A percentile compares a stretch with the other conserved stretches of the same genome.
Evolutionary conservation across 2,797 vertebrate species (phyloP).

Genomic region (Acestrorhynchus altus): DNA sequence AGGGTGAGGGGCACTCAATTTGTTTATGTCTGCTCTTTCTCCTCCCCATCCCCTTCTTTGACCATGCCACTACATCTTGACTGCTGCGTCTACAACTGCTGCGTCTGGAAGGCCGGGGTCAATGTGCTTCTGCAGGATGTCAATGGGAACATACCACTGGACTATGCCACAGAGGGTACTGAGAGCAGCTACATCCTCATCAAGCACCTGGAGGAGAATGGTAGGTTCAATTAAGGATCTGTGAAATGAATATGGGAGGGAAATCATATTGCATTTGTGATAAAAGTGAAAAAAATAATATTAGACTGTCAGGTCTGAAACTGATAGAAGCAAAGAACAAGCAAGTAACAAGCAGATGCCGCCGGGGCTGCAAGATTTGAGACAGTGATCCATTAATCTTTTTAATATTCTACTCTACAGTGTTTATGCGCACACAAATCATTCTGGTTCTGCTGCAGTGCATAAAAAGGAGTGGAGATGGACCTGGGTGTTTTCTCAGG

Average conservation of each 20-base stretch:
- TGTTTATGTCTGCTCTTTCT: slow-evolving; percentile 50
- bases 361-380: not conserved
- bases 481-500: not conserved
- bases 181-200: slow-evolving; percentile 88
- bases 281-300: not conserved
- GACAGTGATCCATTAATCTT: not conserved
- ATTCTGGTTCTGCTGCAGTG: not conserved
- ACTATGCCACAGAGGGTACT: slow-evolving; percentile 89
- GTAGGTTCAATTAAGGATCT: slow-evolving; percentile 68
- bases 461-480: not conserved
- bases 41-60: not conserved
- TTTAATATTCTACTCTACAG: not conserved
- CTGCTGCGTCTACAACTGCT: not conserved
- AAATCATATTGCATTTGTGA: not conserved
- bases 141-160: slow-evolving; percentile 88
- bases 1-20: slow-evolving; percentile 53
- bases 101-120: slow-evolving; percentile 82
- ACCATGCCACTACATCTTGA: slow-evolving; percentile 14
- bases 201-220: slow-evolving; percentile 90
- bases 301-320: slow-evolving; percentile 1
- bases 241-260: not conserved
- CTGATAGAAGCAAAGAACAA: not conserved
- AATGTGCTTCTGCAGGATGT: slow-evolving; percentile 92
- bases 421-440: not conserved
- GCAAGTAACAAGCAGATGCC: not conserved